Percentiles rank a stretch among this genome's conserved stretches.
Conservation (phyloP, 2,888 invertebrate genomes). For the Phorcus lineatus region DNA sequence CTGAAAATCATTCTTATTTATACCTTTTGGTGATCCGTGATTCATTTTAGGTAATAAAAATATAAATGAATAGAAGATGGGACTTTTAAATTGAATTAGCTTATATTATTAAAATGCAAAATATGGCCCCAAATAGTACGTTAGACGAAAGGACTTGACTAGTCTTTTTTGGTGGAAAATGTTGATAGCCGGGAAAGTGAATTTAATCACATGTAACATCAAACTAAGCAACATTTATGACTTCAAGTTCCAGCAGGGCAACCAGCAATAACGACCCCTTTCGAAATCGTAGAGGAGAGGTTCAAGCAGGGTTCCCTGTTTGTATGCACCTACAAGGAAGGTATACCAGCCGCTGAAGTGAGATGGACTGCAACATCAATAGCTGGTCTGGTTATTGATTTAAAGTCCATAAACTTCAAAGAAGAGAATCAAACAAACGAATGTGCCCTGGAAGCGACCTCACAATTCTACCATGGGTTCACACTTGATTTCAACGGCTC, state of each 20-base stretch:
- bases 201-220: too few relatives aligned
- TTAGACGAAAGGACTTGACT: too few relatives aligned
- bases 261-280: neutral
- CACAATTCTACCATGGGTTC: neutral
- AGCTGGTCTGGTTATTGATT: neutral
- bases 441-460: neutral
- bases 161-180: too few relatives aligned
- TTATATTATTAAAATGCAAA: too few relatives aligned
- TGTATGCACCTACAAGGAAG: neutral
- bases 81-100: too few relatives aligned
- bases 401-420: neutral
- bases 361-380: neutral
- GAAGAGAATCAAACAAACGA: neutral
- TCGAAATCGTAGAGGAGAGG: neutral
- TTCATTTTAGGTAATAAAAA: too few relatives aligned
- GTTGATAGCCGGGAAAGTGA: too few relatives aligned
- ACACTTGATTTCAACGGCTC: neutral
- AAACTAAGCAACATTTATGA: too few relatives aligned
- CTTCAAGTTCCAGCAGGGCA: neutral
- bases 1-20: too few relatives aligned
- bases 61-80: too few relatives aligned
- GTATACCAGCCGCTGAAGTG: neutral
- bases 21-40: too few relatives aligned
- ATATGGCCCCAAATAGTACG: too few relatives aligned
- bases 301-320: neutral